Conservation (phyloP, 2,797 vertebrate species). For the Chelidonichthys spinosus region DNA sequence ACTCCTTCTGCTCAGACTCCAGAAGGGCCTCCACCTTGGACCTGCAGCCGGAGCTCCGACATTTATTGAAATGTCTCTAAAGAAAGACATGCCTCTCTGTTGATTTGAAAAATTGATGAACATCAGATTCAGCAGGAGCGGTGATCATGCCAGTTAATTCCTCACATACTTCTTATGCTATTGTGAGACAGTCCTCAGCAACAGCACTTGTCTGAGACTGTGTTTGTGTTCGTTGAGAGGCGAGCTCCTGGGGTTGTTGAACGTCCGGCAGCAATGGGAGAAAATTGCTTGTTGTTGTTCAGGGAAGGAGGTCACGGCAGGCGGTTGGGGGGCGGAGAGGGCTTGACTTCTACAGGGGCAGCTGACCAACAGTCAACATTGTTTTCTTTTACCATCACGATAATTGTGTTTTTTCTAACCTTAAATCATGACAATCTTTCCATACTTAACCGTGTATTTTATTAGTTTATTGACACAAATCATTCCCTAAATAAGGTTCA, state of each 20-base stretch:
- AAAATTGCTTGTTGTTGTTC: constrained; percentile 7
- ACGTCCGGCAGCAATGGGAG: not conserved
- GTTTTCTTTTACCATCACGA: not conserved
- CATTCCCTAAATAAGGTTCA: not conserved
- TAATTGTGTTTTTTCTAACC: not conserved
- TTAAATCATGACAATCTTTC: not conserved
- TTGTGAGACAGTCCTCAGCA: not conserved
- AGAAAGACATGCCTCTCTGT: not conserved
- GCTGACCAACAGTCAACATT: not conserved
- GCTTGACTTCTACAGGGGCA: not conserved
- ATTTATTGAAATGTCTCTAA: no score
- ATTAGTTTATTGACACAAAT: not conserved
- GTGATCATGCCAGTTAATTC: not conserved
- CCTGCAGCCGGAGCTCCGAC: no score
- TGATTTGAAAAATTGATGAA: not conserved
- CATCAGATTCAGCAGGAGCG: not conserved
- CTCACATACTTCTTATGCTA: not conserved
- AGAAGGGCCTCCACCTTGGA: no score
- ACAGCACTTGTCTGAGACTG: not conserved
- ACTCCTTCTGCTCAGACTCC: no score
- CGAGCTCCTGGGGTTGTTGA: not conserved
- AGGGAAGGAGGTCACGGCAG: not conserved
- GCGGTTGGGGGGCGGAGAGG: not conserved
- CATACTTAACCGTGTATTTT: not conserved
- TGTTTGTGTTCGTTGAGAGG: not conserved